Conservation (phyloP, 2,888 invertebrate genomes). For the Poecilobothrus nobilitatus region DNA sequence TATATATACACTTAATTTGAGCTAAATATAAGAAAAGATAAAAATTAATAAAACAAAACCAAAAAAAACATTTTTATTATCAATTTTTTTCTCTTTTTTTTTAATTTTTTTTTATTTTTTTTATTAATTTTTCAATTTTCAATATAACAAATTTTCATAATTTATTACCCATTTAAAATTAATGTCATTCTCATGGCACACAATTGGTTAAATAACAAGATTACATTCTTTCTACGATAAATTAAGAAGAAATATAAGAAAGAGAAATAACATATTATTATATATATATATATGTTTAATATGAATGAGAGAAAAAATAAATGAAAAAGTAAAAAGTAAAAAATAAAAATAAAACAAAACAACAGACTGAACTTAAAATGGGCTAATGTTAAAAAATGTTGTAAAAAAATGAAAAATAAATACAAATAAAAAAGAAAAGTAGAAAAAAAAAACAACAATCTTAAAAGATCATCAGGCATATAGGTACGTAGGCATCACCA, state of each 20-base stretch:
- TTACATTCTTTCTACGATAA: not conserved
- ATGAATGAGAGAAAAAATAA: not conserved
- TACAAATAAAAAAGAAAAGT: not conserved
- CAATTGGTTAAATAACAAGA: conserved; percentile 6
- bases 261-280: not conserved
- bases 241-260: not conserved
- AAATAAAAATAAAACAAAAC: too few species aligned
- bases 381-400: conserved; percentile 2
- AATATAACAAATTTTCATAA: conserved; percentile 6
- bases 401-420: not conserved
- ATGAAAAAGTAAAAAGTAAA: not conserved
- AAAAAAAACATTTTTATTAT: not conserved
- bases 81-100: not conserved
- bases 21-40: too few species aligned
- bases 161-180: conserved; percentile 6
- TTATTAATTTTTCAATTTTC: conserved; percentile 6
- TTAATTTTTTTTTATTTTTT: not conserved
- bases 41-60: too few species aligned
- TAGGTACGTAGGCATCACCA: not conserved
- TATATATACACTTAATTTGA: too few species aligned
- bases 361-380: not conserved
- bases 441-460: not conserved
- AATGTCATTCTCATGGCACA: conserved; percentile 6
- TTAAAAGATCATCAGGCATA: not conserved
- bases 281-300: not conserved